Evolutionary conservation across 1,140 invertebrate species (phyloP), one percentile per base, ranked within the genome.

Genomic region (Brachionus angularis): DNA sequence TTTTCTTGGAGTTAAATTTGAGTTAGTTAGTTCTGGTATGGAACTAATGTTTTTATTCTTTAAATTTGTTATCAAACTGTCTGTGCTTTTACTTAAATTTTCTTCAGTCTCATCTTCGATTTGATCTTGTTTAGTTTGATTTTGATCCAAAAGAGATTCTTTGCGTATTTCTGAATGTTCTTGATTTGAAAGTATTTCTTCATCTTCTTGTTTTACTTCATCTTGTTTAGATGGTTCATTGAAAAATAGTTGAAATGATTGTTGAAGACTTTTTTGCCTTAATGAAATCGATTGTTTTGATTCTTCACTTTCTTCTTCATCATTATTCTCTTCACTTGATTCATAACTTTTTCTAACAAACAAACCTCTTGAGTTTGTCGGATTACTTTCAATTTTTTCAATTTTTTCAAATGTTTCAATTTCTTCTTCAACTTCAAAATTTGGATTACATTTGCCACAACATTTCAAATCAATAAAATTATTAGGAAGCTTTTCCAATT

Each of bases 251-350:
- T 58, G 10, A 58, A 58, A 58, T 21, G 53, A 58, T 39, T 58
- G 21, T 58, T 58, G 53, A 3, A 58, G 34, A 39, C 53, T 58
- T 39, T 58, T n/a, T n/a, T n/a, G n/a, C n/a, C n/a, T n/a, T n/a
- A n/a, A n/a, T n/a, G n/a, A n/a, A n/a, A n/a, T n/a, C n/a, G n/a
- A n/a, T n/a, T n/a, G n/a, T n/a, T n/a, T n/a, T n/a, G n/a, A n/a
- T n/a, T n/a, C n/a, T n/a, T n/a, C n/a, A n/a, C n/a, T n/a, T n/a
- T n/a, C n/a, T n/a, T n/a, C n/a, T n/a, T n/a, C n/a, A n/a, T n/a
- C n/a, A n/a, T n/a, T n/a, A n/a, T n/a, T n/a, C n/a, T n/a, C n/a
- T n/a, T n/a, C n/a, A n/a, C n/a, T n/a, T n/a, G n/a, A n/a, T n/a
- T n/a, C n/a, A n/a, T n/a, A n/a, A n/a, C n/a, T n/a, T n/a, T n/a